Conservation (phyloP, 2,888 invertebrate species). For the Diarsia rubi region DNA sequence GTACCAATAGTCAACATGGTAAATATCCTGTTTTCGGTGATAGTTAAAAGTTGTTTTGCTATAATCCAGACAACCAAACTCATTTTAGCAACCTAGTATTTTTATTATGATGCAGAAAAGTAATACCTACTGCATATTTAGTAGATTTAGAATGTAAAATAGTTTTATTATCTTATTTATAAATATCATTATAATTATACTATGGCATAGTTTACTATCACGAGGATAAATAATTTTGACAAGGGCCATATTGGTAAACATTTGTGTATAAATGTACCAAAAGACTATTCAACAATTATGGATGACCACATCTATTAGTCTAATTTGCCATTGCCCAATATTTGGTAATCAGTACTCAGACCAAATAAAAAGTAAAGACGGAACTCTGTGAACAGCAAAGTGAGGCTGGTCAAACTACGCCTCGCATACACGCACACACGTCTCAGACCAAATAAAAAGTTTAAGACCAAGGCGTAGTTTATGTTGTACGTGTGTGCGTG, state of each 20-base stretch:
- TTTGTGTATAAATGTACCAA: not conserved
- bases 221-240: not conserved
- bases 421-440: no score
- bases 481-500: no score
- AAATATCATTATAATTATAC: not conserved
- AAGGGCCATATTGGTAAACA: not conserved
- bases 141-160: conserved; percentile 2
- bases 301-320: not conserved
- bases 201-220: not conserved
- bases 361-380: no score
- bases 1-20: no score
- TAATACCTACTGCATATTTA: conserved; percentile 10
- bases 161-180: conserved; percentile 20
- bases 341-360: not conserved
- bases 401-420: no score
- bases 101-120: not conserved
- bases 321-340: not conserved
- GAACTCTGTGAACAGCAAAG: no score
- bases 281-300: not conserved
- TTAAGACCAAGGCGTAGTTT: no score
- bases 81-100: not conserved
- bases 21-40: no score
- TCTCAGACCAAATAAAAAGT: no score
- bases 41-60: conserved; percentile 4
- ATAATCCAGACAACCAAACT: not conserved